Conservation (phyloP, 1,140 invertebrate species). For the Mylabris phalerata region DNA sequence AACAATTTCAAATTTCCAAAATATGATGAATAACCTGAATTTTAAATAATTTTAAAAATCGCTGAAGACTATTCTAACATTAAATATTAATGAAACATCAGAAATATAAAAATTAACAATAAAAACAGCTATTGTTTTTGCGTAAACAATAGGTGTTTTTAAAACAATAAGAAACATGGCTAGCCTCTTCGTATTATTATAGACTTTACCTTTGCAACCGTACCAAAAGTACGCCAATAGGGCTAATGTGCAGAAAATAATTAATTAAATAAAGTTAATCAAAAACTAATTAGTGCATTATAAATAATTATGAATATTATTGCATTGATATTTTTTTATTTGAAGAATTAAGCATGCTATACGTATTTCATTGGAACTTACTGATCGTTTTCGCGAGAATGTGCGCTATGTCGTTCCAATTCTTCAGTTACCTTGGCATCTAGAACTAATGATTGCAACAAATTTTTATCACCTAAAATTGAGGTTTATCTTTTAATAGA, state of each 20-base stretch:
- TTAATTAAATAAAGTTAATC: slow-evolving; percentile 38
- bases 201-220: slow-evolving; percentile 76
- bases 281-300: slow-evolving; percentile 17
- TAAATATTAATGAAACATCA: too few relatives aligned
- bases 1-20: too few relatives aligned
- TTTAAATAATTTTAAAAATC: too few relatives aligned
- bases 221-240: slow-evolving; percentile 79
- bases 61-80: too few relatives aligned
- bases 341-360: neutral
- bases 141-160: too few relatives aligned
- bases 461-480: slow-evolving; percentile 63
- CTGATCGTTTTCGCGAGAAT: slow-evolving; percentile 51
- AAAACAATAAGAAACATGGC: too few relatives aligned
- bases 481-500: neutral
- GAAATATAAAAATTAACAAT: too few relatives aligned
- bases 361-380: slow-evolving; percentile 46
- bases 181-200: neutral
- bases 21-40: too few relatives aligned
- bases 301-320: slow-evolving; percentile 2
- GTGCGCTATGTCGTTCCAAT: slow-evolving; percentile 53
- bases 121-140: too few relatives aligned
- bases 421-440: slow-evolving; percentile 74
- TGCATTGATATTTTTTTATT: slow-evolving; percentile 2
- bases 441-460: slow-evolving; percentile 74
- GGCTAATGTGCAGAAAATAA: slow-evolving; percentile 56